Percentiles rank a stretch among this genome's conserved stretches.
phyloP scores from a whole-genome alignment of 2,113 vertebrate species.

The Phyllostomus discolor region DNA sequence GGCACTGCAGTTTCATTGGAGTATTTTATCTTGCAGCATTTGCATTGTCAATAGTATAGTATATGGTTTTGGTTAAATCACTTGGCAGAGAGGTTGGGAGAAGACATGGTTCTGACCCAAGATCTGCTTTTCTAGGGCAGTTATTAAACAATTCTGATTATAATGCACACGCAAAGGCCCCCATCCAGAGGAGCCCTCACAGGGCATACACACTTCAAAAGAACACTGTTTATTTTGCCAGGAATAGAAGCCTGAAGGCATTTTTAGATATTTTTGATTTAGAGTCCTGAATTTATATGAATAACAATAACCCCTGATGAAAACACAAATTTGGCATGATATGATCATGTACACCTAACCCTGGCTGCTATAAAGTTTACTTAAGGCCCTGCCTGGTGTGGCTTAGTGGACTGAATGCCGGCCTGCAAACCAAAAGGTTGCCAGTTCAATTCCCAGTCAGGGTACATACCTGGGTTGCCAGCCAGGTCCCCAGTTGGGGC shows the following conservation, averaged over 20 bases:
- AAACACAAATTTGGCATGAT: slow-evolving; percentile 7
- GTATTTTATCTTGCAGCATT: slow-evolving; percentile 38
- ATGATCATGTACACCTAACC: neutral
- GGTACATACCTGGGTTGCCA: too few species aligned
- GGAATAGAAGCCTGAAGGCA: neutral
- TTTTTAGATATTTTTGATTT: slow-evolving; percentile 22
- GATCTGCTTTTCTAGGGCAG: neutral
- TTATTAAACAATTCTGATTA: neutral
- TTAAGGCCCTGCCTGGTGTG: neutral
- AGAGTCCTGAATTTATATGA: slow-evolving; percentile 15
- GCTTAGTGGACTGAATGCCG: too few species aligned
- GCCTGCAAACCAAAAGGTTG: too few species aligned
- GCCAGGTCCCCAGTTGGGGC: too few species aligned
- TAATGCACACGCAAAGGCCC: neutral
- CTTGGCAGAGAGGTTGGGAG: neutral
- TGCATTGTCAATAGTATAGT: slow-evolving; percentile 31
- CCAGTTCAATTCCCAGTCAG: too few species aligned
- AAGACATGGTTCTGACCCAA: neutral
- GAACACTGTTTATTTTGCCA: neutral
- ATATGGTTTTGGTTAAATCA: slow-evolving; percentile 27
- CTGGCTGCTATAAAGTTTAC: neutral
- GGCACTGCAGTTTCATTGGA: neutral
- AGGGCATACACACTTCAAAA: neutral
- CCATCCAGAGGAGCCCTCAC: neutral
- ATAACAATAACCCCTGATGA: neutral